A percentile compares a stretch with the other conserved stretches of the same genome.
Evolutionary conservation across 2,113 vertebrate genomes (phyloP).

Genomic region (Poecile atricapillus): DNA sequence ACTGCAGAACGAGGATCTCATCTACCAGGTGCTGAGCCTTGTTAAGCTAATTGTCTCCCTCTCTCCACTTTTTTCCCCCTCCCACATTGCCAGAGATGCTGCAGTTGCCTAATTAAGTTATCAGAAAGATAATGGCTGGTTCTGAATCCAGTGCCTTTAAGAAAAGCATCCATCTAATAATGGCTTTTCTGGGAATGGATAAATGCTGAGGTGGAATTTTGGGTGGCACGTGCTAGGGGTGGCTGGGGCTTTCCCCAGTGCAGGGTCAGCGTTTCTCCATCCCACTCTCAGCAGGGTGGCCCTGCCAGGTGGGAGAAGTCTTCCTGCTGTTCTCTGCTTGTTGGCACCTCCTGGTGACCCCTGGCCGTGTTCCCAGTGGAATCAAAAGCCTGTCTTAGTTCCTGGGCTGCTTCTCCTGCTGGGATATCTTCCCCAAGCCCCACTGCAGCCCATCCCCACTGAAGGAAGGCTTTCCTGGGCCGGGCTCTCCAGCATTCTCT

Average conservation of each 20-base stretch:
- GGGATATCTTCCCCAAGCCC: neutral
- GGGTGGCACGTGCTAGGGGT: neutral
- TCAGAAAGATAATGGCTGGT: conserved; percentile 70
- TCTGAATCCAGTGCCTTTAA: conserved; percentile 49
- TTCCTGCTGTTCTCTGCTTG: neutral
- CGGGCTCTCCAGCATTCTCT: neutral
- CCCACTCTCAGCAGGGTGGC: neutral
- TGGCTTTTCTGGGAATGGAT: neutral
- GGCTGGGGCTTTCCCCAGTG: neutral
- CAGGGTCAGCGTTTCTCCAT: neutral
- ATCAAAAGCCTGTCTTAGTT: neutral
- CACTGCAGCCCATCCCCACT: accelerated
- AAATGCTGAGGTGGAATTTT: conserved; percentile 11
- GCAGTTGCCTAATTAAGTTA: conserved; percentile 70
- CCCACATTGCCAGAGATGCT: conserved; percentile 61
- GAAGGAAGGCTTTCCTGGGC: neutral
- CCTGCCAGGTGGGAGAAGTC: neutral
- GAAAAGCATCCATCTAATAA: conserved; percentile 41
- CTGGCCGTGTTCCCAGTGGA: neutral
- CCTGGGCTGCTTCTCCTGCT: neutral
- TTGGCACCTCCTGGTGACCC: neutral
- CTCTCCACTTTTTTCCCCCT: conserved; percentile 61
- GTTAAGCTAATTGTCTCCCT: conserved; percentile 76
- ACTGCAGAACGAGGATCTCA: conserved; percentile 60
- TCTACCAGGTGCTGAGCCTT: conserved; percentile 69